Percentiles rank a stretch among this genome's conserved stretches.
These are phyloP conservation scores for Ceratothoa steindachneri DNA, from an alignment of 2,888 invertebrate species.

Conservation along the genomic window DNA sequence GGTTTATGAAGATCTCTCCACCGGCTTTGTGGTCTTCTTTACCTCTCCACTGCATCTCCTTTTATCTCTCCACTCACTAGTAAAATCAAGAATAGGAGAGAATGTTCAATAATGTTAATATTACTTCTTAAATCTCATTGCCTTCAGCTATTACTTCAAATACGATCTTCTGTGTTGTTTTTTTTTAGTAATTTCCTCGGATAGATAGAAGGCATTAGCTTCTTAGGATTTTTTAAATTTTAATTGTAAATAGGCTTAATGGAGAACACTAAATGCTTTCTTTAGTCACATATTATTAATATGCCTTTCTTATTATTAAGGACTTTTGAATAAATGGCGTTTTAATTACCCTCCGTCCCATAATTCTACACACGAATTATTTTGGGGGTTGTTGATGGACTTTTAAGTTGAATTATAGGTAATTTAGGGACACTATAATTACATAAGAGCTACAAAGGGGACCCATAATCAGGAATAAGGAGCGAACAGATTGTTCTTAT, in stretches of 20 bases:
- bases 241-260: neutral
- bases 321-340: neutral
- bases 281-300: neutral
- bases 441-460: no score
- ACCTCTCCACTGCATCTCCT: no score
- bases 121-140: neutral
- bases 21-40: no score
- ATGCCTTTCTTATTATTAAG: neutral
- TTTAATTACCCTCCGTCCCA: neutral
- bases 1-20: no score
- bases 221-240: neutral
- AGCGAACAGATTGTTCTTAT: no score
- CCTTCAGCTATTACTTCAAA: neutral
- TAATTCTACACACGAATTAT: no score
- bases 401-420: no score
- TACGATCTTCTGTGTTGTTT: neutral
- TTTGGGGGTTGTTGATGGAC: no score
- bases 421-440: no score
- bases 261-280: neutral
- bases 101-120: neutral
- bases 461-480: no score
- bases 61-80: neutral
- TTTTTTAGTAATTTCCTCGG: neutral
- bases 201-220: neutral
- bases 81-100: neutral